phyloP scores from a whole-genome alignment of 2,113 vertebrate species.

The Ictalurus punctatus region DNA sequence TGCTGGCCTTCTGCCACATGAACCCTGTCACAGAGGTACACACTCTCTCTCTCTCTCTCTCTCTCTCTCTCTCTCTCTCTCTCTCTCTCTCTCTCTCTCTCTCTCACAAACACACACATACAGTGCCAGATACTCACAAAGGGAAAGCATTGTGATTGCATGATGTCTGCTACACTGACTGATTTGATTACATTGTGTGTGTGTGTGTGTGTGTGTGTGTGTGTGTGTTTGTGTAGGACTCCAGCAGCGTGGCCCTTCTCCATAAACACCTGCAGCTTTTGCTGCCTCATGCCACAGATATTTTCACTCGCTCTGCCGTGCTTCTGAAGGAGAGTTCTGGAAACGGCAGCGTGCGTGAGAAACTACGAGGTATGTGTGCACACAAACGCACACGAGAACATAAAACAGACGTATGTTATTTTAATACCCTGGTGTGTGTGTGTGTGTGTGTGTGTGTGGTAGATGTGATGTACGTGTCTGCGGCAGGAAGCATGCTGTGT shows the following conservation, averaged over 20 bases:
- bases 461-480: constrained; percentile 96
- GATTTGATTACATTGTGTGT: neutral
- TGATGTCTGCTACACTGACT: neutral
- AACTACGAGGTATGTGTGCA: constrained; percentile 81
- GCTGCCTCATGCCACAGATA: constrained; percentile 94
- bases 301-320: constrained; percentile 88
- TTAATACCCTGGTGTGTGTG: neutral
- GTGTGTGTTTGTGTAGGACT: constrained; percentile 74
- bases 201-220: neutral
- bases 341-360: constrained; percentile 91
- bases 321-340: constrained; percentile 92
- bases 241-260: constrained; percentile 94
- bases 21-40: constrained; percentile 88
- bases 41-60: neutral
- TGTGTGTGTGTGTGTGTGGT: constrained; percentile 41
- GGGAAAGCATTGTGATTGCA: neutral
- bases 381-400: neutral
- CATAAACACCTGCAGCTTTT: constrained; percentile 97
- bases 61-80: no score
- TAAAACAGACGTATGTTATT: neutral
- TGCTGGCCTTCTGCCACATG: constrained; percentile 94
- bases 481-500: constrained; percentile 96
- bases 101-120: no score
- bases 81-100: no score
- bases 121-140: neutral